Evolutionary conservation across 1,140 invertebrate genomes (phyloP).

Genomic region (Dendroctonus ponderosae): DNA sequence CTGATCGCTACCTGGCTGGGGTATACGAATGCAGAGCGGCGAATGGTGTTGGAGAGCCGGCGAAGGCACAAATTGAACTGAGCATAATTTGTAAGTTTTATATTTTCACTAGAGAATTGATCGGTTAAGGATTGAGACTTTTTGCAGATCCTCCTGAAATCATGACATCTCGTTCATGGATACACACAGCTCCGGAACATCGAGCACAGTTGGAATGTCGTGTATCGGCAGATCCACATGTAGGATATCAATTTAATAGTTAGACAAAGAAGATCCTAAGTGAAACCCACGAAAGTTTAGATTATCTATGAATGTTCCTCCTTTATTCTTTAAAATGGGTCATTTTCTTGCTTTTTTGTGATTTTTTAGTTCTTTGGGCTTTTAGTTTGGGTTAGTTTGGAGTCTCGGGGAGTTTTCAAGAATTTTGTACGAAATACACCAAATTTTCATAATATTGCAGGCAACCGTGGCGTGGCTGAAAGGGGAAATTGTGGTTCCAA

Average conservation of each 20-base stretch:
- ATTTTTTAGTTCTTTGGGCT: no score
- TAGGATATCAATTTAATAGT: background rate
- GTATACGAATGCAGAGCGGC: constrained; percentile 69
- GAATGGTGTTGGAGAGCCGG: constrained; percentile 72
- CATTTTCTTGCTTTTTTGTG: background rate
- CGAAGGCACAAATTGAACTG: constrained; percentile 60
- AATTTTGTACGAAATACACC: no score
- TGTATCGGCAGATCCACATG: constrained; percentile 64
- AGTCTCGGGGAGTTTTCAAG: no score
- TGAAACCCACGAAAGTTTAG: no score
- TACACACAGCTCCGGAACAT: constrained; percentile 68
- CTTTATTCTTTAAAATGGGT: background rate
- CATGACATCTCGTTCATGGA: constrained; percentile 59
- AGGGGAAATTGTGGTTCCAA: constrained; percentile 56
- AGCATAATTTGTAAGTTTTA: constrained; percentile 59
- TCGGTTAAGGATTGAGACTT: background rate
- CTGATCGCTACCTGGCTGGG: constrained; percentile 63
- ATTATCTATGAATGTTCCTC: no score
- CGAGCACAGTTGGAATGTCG: constrained; percentile 67
- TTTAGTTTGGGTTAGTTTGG: no score
- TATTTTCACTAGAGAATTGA: constrained; percentile 5
- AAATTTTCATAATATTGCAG: background rate
- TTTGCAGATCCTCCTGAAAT: constrained; percentile 70
- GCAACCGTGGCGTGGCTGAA: constrained; percentile 63
- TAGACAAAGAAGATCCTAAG: no score